phyloP scores from a whole-genome alignment of 1,140 invertebrate species.

The Cydia fagiglandana region DNA sequence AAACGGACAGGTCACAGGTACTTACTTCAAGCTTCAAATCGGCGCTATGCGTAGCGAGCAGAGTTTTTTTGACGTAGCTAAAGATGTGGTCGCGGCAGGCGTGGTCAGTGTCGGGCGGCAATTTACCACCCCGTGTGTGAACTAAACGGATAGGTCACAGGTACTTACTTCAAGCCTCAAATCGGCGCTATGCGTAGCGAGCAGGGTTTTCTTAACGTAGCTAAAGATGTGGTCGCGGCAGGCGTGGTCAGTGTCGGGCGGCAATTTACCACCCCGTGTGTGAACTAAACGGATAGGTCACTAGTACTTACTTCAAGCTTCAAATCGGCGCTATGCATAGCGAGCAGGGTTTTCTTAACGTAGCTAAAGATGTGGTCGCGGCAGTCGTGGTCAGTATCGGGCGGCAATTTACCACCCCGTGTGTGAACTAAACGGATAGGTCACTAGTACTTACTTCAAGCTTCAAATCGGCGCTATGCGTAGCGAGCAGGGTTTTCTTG shows the following conservation, averaged over 20 bases:
- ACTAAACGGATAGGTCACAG: constrained; percentile 47
- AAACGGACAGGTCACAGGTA: constrained; percentile 39
- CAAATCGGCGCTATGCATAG: too few relatives aligned
- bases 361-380: constrained; percentile 63
- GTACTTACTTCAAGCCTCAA: constrained; percentile 58
- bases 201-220: constrained; percentile 52
- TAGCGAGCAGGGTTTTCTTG: constrained; percentile 43
- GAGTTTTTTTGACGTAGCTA: constrained; percentile 54
- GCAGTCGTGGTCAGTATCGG: too few relatives aligned
- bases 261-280: too few relatives aligned
- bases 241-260: constrained; percentile 82
- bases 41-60: constrained; percentile 41
- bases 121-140: constrained; percentile 69
- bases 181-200: constrained; percentile 47
- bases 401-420: too few relatives aligned
- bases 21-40: constrained; percentile 63
- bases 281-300: too few relatives aligned
- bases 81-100: constrained; percentile 65
- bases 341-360: constrained; percentile 50
- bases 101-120: constrained; percentile 84
- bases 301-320: too few relatives aligned
- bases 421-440: too few relatives aligned
- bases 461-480: too few relatives aligned
- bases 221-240: constrained; percentile 63
- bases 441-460: too few relatives aligned